A percentile compares a stretch with the other conserved stretches of the same genome.
phyloP scores from a whole-genome alignment of 2,113 vertebrate genomes.

The Clarias macrocephalus region DNA sequence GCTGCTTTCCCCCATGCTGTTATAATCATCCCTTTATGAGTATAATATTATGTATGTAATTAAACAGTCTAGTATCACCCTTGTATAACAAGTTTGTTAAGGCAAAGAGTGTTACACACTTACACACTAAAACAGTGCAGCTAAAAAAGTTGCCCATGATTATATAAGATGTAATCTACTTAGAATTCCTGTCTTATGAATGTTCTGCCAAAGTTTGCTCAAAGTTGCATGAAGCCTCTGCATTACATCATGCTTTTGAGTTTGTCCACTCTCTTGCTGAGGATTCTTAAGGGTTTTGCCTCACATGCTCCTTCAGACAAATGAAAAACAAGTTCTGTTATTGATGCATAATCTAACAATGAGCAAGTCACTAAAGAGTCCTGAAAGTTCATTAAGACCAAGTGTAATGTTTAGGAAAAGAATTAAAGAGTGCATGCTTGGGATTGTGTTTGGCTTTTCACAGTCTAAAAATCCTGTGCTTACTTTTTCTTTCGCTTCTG shows the following conservation, averaged over 20 bases:
- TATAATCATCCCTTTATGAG: no score
- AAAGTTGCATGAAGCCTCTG: background rate
- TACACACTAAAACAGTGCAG: no score
- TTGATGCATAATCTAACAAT: background rate
- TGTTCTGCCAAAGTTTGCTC: background rate
- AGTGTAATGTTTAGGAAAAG: background rate
- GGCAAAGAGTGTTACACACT: no score
- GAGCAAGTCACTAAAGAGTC: background rate
- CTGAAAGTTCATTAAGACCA: background rate
- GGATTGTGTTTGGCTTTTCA: background rate
- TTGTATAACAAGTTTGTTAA: no score
- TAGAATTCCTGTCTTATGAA: background rate
- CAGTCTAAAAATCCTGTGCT: background rate
- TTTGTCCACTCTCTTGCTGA: background rate
- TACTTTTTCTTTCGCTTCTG: slow-evolving; percentile 25
- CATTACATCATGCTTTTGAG: background rate
- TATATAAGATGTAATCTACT: background rate
- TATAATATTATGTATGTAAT: no score
- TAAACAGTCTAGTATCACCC: no score
- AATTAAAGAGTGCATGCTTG: background rate
- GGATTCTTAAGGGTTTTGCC: background rate
- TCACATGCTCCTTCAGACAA: background rate
- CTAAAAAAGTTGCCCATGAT: background rate
- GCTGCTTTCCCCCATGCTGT: no score
- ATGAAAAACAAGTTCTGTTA: background rate